A percentile compares a stretch with the other conserved stretches of the same genome.
These are phyloP conservation scores for Synodontis membranacea DNA, from an alignment of 2,113 vertebrate species.

Conservation along the genomic window DNA sequence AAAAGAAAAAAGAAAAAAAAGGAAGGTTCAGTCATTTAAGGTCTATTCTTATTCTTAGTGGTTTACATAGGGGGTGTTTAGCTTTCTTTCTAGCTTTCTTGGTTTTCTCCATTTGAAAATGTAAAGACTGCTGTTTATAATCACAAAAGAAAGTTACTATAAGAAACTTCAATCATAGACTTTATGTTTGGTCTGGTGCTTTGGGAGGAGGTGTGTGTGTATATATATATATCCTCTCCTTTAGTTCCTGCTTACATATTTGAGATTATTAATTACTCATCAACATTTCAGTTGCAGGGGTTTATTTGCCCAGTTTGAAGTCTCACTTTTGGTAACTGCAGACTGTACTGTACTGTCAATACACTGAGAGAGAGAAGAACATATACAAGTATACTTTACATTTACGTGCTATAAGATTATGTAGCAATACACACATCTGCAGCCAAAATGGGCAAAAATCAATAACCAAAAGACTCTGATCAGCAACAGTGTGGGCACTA, in stretches of 20 bases:
- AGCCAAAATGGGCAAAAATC: neutral
- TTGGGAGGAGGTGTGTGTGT: neutral
- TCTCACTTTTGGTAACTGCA: neutral
- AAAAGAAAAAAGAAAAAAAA: no score
- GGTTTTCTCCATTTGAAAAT: no score
- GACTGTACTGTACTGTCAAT: constrained; percentile 3
- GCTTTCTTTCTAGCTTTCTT: neutral
- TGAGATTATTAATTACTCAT: neutral
- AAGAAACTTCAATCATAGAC: no score
- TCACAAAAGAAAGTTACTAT: neutral
- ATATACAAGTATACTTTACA: neutral
- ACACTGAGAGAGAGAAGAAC: constrained; percentile 16
- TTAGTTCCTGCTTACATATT: neutral
- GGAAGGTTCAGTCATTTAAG: neutral
- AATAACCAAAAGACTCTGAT: neutral
- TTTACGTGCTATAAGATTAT: neutral
- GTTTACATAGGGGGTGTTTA: neutral
- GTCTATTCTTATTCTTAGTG: neutral
- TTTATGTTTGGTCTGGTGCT: neutral
- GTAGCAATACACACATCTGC: neutral
- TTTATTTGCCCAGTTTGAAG: neutral
- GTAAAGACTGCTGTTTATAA: neutral
- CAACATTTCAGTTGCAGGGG: neutral
- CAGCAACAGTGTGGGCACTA: neutral
- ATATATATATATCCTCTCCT: no score